Evolutionary conservation across 2,888 invertebrate genomes (phyloP), one percentile per base, ranked within the genome.

Genomic region (Hydropsyche betteni): DNA sequence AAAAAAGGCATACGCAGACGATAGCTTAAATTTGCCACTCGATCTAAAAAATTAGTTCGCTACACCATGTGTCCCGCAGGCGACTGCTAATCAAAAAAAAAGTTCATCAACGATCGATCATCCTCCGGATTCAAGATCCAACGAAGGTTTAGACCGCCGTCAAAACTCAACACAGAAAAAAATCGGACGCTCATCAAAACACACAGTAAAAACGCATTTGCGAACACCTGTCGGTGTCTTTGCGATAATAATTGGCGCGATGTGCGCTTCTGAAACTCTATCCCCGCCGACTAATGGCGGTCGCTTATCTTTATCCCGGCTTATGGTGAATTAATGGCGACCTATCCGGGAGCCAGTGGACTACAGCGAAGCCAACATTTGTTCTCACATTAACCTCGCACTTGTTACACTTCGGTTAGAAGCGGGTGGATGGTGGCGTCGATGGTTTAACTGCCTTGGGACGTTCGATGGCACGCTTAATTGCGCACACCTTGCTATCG

Each of bases 281-380:
- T 44, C 44, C 44, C 34, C 36, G 36, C 34, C 64, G 36, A 12
- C 36, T 64, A 64, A 64, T 64, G 64, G 34, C 36, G 34, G 36
- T 8, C 44, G 44, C 44, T 64, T 64, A 64, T 64, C 64, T 64
- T 36, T 64, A 64, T 33, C 33, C 64, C 34, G 33, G 64, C 64
- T 64, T 64, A 64, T 64, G 34, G 64, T 64, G 64, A 64, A 64
- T 64, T 64, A 64, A 64, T 64, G 64, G 64, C 64, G 64, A 34
- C 34, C 64, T 3, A 64, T 24, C 33, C 61, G 16, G 24, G 8
- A 61, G 33, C 24, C 33, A 4, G 33, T 61, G 24, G 33, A 64
- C 64, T 34, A 24, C 12, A 8, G n/a, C 34, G 34, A 36, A 24
- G 64, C 34, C 34, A 36, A 64, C 64, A 64, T 64, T 64, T 64